phyloP scores from a whole-genome alignment of 2,113 vertebrate genomes.

The Alaudala cheleensis region DNA sequence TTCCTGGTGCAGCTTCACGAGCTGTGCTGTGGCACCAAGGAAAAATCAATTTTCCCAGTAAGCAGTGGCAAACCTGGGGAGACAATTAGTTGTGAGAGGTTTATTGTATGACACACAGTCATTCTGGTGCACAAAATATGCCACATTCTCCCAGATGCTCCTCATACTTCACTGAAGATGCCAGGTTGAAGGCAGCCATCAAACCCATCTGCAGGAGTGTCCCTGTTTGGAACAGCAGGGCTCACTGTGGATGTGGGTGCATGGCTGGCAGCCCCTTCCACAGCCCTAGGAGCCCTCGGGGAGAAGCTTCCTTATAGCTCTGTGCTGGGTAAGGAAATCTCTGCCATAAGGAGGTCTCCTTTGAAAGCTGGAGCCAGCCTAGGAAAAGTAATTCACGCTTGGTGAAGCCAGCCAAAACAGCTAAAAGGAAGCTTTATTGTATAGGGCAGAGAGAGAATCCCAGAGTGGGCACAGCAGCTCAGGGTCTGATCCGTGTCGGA shows the following conservation, averaged over 20 bases:
- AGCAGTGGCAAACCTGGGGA: not conserved
- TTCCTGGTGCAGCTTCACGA: not conserved
- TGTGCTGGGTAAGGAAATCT: not conserved
- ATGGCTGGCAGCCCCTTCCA: not conserved
- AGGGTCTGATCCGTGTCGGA: not conserved
- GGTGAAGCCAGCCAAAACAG: not conserved
- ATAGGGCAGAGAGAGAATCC: not conserved
- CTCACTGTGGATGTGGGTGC: not conserved
- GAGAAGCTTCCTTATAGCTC: not conserved
- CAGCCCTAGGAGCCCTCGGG: accelerated
- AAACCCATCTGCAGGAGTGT: not conserved
- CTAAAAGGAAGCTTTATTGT: not conserved
- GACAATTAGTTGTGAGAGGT: not conserved
- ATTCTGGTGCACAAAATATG: not conserved
- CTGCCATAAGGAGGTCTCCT: not conserved
- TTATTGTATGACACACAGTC: not conserved
- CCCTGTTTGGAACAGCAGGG: accelerated
- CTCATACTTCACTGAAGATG: not conserved
- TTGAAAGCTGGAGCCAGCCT: not conserved
- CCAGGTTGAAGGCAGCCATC: not conserved
- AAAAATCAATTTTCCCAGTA: not conserved
- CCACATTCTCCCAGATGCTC: not conserved
- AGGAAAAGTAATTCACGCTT: not conserved
- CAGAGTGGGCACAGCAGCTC: not conserved
- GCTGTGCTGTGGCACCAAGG: not conserved